A percentile compares a stretch with the other conserved stretches of the same genome.
These are phyloP conservation scores for Ceratina australensis DNA, from an alignment of 1,140 invertebrate genomes.

Conservation along the genomic window DNA sequence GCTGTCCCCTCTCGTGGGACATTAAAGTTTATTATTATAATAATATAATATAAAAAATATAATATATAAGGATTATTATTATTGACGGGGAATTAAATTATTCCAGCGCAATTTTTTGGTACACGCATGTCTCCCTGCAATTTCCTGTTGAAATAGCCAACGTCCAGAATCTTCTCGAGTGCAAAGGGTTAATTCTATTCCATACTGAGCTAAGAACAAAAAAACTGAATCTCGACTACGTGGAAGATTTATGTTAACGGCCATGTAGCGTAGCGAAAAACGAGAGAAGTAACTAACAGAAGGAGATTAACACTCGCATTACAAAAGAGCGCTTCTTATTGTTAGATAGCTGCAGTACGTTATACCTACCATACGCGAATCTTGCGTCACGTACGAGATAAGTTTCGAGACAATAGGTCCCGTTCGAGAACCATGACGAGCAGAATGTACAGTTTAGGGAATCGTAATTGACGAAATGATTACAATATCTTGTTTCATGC, in stretches of 20 bases:
- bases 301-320: slow-evolving; percentile 45
- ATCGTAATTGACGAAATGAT: too few species aligned
- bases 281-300: slow-evolving; percentile 18
- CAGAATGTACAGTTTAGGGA: not conserved
- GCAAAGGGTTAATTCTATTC: too few species aligned
- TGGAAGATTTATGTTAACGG: slow-evolving; percentile 5
- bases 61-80: too few species aligned
- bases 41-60: too few species aligned
- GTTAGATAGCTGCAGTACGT: slow-evolving; percentile 29
- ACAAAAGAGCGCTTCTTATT: slow-evolving; percentile 42
- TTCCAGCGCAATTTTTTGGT: too few species aligned
- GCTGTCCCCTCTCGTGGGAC: too few species aligned
- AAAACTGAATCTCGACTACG: not conserved
- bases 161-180: too few species aligned
- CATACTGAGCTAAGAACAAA: too few species aligned
- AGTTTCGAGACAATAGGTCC: slow-evolving; percentile 17
- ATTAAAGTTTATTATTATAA: too few species aligned
- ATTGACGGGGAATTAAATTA: too few species aligned
- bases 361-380: slow-evolving; percentile 57
- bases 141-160: too few species aligned
- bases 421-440: not conserved
- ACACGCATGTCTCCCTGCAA: too few species aligned
- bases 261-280: slow-evolving; percentile 42
- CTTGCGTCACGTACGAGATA: slow-evolving; percentile 30
- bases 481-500: not conserved